Evolutionary conservation across 2,888 invertebrate genomes (phyloP).

Genomic region (Plusia festucae): DNA sequence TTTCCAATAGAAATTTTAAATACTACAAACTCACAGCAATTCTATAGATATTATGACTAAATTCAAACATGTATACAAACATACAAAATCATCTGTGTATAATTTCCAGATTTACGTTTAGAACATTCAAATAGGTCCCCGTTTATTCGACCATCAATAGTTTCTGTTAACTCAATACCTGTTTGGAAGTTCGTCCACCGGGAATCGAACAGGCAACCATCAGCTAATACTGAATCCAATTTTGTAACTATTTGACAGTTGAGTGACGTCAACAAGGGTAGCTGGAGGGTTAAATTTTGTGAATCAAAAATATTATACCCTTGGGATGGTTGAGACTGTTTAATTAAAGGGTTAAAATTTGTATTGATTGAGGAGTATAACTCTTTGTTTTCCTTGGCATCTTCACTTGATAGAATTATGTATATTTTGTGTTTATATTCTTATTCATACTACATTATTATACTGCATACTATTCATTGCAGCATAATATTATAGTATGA

Average conservation of each 20-base stretch:
- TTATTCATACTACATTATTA: too few relatives aligned
- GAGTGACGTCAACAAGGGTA: slow-evolving; percentile 67
- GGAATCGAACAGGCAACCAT: slow-evolving; percentile 63
- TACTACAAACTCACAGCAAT: too few relatives aligned
- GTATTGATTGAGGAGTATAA: neutral
- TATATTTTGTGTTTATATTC: too few relatives aligned
- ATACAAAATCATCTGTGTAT: neutral
- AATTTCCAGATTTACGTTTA: neutral
- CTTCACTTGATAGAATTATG: neutral
- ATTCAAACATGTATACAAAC: too few relatives aligned
- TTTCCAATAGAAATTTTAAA: too few relatives aligned
- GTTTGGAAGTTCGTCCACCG: slow-evolving; percentile 53
- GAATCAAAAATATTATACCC: slow-evolving; percentile 43
- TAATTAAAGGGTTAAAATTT: slow-evolving; percentile 22
- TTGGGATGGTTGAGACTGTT: slow-evolving; percentile 8
- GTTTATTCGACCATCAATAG: slow-evolving; percentile 49
- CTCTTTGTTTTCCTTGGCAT: neutral
- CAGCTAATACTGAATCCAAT: slow-evolving; percentile 62
- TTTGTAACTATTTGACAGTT: slow-evolving; percentile 73
- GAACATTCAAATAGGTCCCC: slow-evolving; percentile 27
- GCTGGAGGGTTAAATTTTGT: slow-evolving; percentile 26
- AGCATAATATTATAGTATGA: too few relatives aligned
- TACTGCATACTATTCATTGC: too few relatives aligned
- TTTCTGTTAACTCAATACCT: slow-evolving; percentile 52
- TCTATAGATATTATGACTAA: too few relatives aligned